Conservation (phyloP, 2,797 vertebrate genomes). For the Catharus ustulatus region DNA sequence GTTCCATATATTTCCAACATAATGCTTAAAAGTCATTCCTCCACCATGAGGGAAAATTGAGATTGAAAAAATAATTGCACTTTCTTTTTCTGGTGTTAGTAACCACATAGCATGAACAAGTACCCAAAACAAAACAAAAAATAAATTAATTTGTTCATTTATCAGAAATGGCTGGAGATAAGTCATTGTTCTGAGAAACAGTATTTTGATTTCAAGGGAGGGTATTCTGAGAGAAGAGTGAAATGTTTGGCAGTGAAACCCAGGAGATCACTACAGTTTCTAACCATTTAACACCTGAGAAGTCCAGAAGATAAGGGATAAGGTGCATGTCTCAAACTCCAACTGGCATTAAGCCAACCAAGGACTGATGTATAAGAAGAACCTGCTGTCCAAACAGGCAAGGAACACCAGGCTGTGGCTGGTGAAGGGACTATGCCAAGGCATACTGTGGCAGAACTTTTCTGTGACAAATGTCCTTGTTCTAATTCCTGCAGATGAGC, state of each 20-base stretch:
- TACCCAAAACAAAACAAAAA: neutral
- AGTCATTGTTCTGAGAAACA: neutral
- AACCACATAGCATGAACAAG: accelerated
- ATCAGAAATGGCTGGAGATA: neutral
- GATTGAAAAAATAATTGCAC: neutral
- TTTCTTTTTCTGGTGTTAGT: neutral
- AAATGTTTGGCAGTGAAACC: neutral
- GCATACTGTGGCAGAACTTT: neutral
- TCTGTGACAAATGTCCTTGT: neutral
- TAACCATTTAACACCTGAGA: neutral
- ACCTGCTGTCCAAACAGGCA: neutral
- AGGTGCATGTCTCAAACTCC: neutral
- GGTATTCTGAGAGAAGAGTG: neutral
- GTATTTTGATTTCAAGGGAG: neutral
- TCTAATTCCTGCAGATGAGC: neutral
- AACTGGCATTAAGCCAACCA: neutral
- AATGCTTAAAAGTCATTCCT: neutral
- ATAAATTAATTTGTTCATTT: neutral
- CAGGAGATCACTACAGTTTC: neutral
- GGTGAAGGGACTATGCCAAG: neutral
- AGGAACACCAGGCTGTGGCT: neutral
- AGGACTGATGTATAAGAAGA: neutral
- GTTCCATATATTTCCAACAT: neutral
- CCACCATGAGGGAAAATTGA: neutral
- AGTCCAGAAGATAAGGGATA: neutral